phyloP scores from a whole-genome alignment of 2,888 invertebrate genomes.

The Craniophora ligustri region DNA sequence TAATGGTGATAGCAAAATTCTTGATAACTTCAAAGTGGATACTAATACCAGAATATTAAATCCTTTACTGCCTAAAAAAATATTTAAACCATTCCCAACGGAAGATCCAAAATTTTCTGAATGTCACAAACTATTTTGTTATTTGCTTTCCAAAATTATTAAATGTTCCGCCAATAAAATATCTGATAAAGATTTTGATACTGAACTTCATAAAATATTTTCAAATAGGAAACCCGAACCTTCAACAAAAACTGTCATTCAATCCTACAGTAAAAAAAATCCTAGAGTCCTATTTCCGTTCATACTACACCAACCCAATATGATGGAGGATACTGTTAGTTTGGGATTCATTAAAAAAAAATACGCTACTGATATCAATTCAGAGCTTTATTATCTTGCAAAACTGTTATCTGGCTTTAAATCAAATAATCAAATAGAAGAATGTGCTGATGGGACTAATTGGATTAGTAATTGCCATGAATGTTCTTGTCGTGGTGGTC shows the following conservation, averaged over 20 bases:
- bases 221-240: background rate
- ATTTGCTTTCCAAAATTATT: no score
- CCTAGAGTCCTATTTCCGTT: conserved; percentile 4
- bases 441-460: conserved; percentile 34
- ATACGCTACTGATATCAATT: background rate
- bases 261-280: background rate
- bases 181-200: background rate
- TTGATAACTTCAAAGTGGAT: no score
- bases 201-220: background rate
- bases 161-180: background rate
- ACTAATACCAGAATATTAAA: no score
- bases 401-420: background rate
- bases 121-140: no score
- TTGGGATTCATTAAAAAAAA: background rate
- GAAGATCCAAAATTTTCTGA: no score
- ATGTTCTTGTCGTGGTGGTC: conserved; percentile 24
- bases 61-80: no score
- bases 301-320: conserved; percentile 16
- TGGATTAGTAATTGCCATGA: conserved; percentile 35
- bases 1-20: no score
- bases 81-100: no score
- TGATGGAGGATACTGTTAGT: background rate
- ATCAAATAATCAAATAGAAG: conserved; percentile 31
- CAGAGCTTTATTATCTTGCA: background rate
- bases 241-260: background rate